Evolutionary conservation across 1,140 invertebrate genomes (phyloP), one percentile per base, ranked within the genome.

Genomic region (Campoletis sonorensis): DNA sequence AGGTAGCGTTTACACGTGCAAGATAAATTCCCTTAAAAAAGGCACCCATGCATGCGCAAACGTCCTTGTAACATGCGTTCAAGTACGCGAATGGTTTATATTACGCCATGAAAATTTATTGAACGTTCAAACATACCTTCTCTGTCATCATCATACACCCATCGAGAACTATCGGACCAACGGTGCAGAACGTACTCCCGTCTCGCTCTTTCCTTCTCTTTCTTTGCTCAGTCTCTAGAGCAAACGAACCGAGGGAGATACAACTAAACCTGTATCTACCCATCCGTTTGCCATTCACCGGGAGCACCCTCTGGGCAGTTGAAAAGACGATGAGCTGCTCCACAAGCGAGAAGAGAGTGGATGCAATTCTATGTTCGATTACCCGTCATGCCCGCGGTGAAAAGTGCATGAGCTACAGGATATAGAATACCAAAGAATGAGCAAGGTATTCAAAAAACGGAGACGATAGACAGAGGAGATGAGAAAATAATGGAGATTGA

Each of bases 311-410:
- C 49, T 61, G 76, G 80, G 80, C 72, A 73, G 49, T 21, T 27
- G 70, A 68, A 77, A 76, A 81, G 67, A 75, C 54, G 68, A 80
- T 45, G 70, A 64, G 16, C 45, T n/a, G 54, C 68, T 71, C 49
- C 37, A 8, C 13, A 33, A 82, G 77, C 51, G 76, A 75, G 73
- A 79, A 76, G 73, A 15, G 51, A 67, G 70, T 72, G 33, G 68
- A 80, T 81, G 68, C 70, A 84, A 86, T 87, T 84, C 82, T 70
- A 82, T 81, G 79, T 80, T 84, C 84, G 81, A 88, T 85, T 83
- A 83, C 79, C 73, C 37, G 78, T 77, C 68, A 51, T 77, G 81
- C 68, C 84, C 79, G 81, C 85, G 67, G 58, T 58, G 27, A 64
- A 73, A 79, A 75, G 26, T 70, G 58, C 58, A 21, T 21, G 73